Evolutionary conservation across 2,113 vertebrate genomes (phyloP).

Genomic region (Oryzias javanicus): DNA sequence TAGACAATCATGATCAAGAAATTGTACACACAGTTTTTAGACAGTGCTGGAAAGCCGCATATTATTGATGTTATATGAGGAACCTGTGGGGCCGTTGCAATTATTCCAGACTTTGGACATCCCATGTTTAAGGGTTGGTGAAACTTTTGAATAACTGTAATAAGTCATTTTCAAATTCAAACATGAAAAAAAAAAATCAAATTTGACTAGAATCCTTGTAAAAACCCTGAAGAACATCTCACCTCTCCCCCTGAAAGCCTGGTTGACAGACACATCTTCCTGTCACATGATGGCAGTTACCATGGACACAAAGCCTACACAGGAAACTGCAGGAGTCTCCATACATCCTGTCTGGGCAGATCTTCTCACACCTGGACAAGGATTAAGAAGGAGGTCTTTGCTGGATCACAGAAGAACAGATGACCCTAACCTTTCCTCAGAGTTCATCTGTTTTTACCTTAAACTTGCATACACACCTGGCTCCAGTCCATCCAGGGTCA

Average conservation of each 20-base stretch:
- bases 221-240: constrained; percentile 23
- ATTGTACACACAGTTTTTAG: too few species aligned
- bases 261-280: constrained; percentile 86
- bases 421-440: too few species aligned
- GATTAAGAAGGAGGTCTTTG: neutral
- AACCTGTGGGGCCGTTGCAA: too few species aligned
- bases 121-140: too few species aligned
- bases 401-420: neutral
- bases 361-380: constrained; percentile 81
- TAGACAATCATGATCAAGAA: too few species aligned
- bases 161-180: too few species aligned
- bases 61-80: too few species aligned
- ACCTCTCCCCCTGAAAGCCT: constrained; percentile 90
- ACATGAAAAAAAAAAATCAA: too few species aligned
- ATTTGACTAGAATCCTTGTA: too few species aligned
- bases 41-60: too few species aligned
- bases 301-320: constrained; percentile 81
- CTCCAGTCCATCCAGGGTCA: constrained; percentile 83
- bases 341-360: constrained; percentile 79
- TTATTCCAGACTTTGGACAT: too few species aligned
- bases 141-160: too few species aligned
- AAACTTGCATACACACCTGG: constrained; percentile 67
- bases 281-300: constrained; percentile 84
- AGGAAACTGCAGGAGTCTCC: constrained; percentile 80
- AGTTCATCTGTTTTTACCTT: neutral